These are phyloP conservation scores for Drosophila colorata DNA, from an alignment of 2,888 invertebrate genomes.

Conservation along the genomic window DNA sequence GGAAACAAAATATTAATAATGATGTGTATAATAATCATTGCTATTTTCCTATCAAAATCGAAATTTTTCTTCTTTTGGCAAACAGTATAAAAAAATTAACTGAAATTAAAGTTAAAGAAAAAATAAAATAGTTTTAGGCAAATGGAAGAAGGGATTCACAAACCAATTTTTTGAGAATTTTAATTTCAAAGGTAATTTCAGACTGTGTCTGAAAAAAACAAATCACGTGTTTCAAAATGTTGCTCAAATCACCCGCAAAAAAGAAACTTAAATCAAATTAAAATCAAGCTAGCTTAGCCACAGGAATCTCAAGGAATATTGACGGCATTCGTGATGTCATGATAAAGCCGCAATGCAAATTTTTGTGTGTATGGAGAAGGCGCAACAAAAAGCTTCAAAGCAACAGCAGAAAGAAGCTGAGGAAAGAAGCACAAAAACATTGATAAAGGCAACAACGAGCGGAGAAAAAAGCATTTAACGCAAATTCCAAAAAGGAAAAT, in stretches of 20 bases:
- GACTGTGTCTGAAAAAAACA: neutral
- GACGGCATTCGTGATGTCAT: conserved; percentile 41
- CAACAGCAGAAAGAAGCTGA: conserved; percentile 3
- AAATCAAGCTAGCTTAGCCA: neutral
- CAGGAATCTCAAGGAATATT: neutral
- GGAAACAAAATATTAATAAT: no score
- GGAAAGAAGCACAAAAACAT: conserved; percentile 9
- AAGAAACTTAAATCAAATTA: neutral
- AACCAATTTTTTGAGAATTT: neutral
- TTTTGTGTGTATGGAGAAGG: conserved; percentile 10
- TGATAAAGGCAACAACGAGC: conserved; percentile 14
- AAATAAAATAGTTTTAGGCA: no score
- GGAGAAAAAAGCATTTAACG: conserved; percentile 32
- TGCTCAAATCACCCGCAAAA: neutral
- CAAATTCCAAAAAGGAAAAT: conserved; percentile 72
- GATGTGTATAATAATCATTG: no score
- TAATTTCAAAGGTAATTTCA: neutral
- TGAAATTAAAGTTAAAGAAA: no score
- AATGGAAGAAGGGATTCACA: no score
- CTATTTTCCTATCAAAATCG: no score
- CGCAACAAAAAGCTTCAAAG: conserved; percentile 17
- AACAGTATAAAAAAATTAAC: no score
- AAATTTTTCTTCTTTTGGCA: no score
- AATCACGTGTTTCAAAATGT: no score
- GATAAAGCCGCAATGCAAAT: conserved; percentile 36